phyloP scores from a whole-genome alignment of 2,888 invertebrate genomes.

The Priocnemis perturbator region DNA sequence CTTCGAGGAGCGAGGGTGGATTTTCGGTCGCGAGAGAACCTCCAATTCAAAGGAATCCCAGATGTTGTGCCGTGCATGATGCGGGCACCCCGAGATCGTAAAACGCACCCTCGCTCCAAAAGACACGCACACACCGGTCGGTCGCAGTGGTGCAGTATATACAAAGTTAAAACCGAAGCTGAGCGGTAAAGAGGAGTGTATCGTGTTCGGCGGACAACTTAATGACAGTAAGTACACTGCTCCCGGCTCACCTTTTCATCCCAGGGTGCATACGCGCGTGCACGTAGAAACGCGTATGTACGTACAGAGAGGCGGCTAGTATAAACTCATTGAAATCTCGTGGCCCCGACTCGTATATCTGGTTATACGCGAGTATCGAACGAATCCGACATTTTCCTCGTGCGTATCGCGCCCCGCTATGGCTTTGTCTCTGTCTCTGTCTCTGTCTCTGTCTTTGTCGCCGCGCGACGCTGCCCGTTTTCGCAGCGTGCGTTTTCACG shows the following conservation, averaged over 20 bases:
- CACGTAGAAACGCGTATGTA: too few relatives aligned
- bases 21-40: background rate
- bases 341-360: too few relatives aligned
- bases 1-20: background rate
- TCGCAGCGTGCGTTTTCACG: background rate
- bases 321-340: too few relatives aligned
- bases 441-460: background rate
- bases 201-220: slow-evolving; percentile 6
- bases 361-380: slow-evolving; percentile 19
- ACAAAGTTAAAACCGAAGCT: slow-evolving; percentile 6
- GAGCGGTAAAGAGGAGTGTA: slow-evolving; percentile 10
- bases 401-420: slow-evolving; percentile 14
- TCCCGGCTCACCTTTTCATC: background rate
- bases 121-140: background rate
- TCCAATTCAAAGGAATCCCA: slow-evolving; percentile 10
- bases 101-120: slow-evolving; percentile 32
- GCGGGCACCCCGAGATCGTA: slow-evolving; percentile 42
- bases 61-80: slow-evolving; percentile 22
- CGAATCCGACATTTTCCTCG: slow-evolving; percentile 22
- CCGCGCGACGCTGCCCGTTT: background rate
- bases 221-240: background rate
- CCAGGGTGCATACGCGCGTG: too few relatives aligned
- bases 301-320: too few relatives aligned
- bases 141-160: background rate
- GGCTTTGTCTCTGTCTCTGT: too few relatives aligned